Conservation (phyloP, 2,888 invertebrate species). For the Tetropium fuscum region DNA sequence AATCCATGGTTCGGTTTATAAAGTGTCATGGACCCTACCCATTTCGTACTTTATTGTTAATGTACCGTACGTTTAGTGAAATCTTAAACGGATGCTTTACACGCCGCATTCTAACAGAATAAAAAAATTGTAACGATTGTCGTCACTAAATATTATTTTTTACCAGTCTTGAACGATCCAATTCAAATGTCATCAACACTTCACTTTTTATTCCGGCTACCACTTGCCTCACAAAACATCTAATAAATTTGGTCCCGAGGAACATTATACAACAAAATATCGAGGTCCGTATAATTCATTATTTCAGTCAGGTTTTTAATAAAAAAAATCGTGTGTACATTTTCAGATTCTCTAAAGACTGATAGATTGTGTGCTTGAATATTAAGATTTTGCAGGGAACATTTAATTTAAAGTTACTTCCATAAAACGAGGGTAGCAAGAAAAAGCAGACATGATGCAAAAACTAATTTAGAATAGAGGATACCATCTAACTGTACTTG, state of each 20-base stretch:
- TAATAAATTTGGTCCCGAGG: neutral
- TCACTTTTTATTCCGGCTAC: no score
- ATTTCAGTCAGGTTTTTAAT: constrained; percentile 4
- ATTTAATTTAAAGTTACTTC: constrained; percentile 8
- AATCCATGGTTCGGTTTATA: no score
- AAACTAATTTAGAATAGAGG: constrained; percentile 2
- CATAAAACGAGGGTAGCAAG: constrained; percentile 1
- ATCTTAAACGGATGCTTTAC: no score
- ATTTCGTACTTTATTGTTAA: no score
- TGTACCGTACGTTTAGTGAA: no score
- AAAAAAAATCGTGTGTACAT: constrained; percentile 8
- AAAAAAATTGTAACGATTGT: no score
- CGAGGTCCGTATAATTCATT: neutral
- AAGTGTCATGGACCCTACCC: no score
- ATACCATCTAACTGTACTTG: constrained; percentile 43
- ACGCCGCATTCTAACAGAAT: no score
- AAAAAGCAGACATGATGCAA: constrained; percentile 9
- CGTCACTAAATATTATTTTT: no score
- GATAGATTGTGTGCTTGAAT: neutral
- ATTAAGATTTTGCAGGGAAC: constrained; percentile 2
- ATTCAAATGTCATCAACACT: no score
- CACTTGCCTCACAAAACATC: neutral
- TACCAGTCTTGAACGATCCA: no score
- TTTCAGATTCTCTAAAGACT: constrained; percentile 10
- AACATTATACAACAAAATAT: no score